Percentiles rank a stretch among this genome's conserved stretches.
phyloP scores from a whole-genome alignment of 1,140 invertebrate genomes.

The Diorhabda elongata region DNA sequence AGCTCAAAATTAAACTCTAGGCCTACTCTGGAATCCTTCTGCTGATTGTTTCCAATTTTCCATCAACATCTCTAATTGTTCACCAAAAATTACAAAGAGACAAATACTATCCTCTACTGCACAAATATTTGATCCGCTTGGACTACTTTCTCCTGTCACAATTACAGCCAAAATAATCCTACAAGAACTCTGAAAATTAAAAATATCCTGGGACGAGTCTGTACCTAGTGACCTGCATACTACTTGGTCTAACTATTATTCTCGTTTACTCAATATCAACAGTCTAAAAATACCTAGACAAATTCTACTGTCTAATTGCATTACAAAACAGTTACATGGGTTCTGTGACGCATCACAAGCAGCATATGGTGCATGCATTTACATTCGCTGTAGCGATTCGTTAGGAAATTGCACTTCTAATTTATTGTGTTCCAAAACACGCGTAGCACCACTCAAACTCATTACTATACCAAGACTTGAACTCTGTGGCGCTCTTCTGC shows the following conservation, averaged over 20 bases:
- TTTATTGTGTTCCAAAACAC: no score
- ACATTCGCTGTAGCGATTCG: no score
- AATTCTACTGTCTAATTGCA: no score
- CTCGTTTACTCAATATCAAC: neutral
- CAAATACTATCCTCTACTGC: conserved; percentile 24
- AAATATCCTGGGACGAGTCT: conserved; percentile 42
- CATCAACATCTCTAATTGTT: no score
- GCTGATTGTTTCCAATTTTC: no score
- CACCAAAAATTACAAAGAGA: conserved; percentile 22
- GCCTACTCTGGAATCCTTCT: neutral
- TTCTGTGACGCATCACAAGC: no score
- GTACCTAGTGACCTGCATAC: neutral
- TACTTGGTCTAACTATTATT: neutral
- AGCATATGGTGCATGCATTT: no score
- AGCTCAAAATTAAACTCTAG: neutral
- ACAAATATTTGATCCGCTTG: conserved; percentile 42
- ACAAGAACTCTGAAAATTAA: conserved; percentile 40
- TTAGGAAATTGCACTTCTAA: no score
- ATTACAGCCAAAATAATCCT: conserved; percentile 45
- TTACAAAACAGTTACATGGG: no score
- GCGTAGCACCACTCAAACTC: conserved; percentile 15
- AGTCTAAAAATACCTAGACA: neutral
- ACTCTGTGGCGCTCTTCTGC: conserved; percentile 35
- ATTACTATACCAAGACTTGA: conserved; percentile 28
- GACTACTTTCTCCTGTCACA: conserved; percentile 42